Base-by-base conservation (phyloP, 2,888 invertebrate genomes). In the Leptopilina myrica region DNA sequence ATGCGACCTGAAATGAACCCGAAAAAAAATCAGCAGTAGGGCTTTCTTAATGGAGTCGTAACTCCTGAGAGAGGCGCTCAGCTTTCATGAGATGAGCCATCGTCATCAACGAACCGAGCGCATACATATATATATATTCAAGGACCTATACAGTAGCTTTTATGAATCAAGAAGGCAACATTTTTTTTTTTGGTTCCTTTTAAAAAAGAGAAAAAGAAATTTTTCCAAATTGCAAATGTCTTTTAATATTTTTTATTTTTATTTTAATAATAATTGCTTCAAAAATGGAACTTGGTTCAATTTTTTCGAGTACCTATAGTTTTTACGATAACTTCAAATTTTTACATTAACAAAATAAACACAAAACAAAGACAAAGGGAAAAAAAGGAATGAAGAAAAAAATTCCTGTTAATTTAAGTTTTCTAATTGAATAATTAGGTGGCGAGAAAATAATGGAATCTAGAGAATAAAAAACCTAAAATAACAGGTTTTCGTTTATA, bases 31-130 rank as follows among this genome's bases (percentile, higher is more conserved):
- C 85, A 84, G 86, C 84, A 80, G 85, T 33, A 76, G 79, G 81
- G 83, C 82, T 82, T 83, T 43, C 88, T 90, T 90, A 90, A 90
- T 90, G 90, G 89, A 90, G 90, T 89, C 90, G 88, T 90, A 90
- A 90, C 90, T 90, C 85, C 85, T 80, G 83, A 80, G 78, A 79
- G 82, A 76, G 8, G 43, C 43, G 43, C 81, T 75, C 79, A 75
- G 78, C 78, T 53, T 46, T 65, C 8, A 73, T 64, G 26, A 26
- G 46, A 67, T 43, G 43, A 43, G 73, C 73, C 73, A 75, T 76
- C 76, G 66, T 69, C 79, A 67, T 67, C 79, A 64, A 78, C 40
- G 62, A 33, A 40, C 15, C 64, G 43, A 33, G 33, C 33, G 5
- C 33, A 33, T 33, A 33, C 43, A 43, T 8, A 14, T 69, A 14